phyloP scores from a whole-genome alignment of 2,113 vertebrate species.

The Pundamilia nyererei region DNA sequence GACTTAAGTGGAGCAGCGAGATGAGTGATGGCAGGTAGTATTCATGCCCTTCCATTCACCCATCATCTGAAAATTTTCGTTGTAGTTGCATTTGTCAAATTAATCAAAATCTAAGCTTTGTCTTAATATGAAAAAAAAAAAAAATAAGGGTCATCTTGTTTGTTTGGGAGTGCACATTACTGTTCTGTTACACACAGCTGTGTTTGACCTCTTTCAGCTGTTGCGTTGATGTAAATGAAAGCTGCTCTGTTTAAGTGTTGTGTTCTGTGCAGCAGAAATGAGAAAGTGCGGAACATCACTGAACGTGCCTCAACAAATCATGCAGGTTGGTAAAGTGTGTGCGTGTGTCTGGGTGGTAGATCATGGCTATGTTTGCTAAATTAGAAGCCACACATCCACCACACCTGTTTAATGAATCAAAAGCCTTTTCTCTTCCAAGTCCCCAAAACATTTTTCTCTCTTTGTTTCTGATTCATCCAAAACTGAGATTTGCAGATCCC shows the following conservation, averaged over 20 bases:
- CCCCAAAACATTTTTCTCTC: not conserved
- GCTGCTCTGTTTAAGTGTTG: not conserved
- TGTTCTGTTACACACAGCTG: conserved; percentile 23
- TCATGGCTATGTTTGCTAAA: not conserved
- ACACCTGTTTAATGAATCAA: conserved; percentile 56
- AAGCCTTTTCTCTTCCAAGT: conserved; percentile 5
- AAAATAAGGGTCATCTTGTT: not conserved
- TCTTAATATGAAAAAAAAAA: not conserved
- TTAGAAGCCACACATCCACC: conserved; percentile 34
- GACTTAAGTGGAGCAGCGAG: not conserved
- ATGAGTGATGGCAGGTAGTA: not conserved
- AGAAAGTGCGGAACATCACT: conserved; percentile 60
- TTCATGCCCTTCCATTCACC: not conserved
- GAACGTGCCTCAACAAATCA: conserved; percentile 36
- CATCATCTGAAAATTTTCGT: not conserved
- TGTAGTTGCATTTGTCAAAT: not conserved
- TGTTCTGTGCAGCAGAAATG: conserved; percentile 48
- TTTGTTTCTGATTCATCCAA: not conserved
- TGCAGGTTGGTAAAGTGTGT: not conserved
- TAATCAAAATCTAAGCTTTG: not conserved
- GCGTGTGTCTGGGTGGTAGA: conserved; percentile 29
- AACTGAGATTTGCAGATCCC: conserved; percentile 29
- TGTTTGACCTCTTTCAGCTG: conserved; percentile 51
- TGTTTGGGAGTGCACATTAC: not conserved
- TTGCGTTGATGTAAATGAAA: conserved; percentile 13